A percentile compares a stretch with the other conserved stretches of the same genome.
phyloP scores from a whole-genome alignment of 2,888 invertebrate genomes.

The Cryptophagus acutangulus region DNA sequence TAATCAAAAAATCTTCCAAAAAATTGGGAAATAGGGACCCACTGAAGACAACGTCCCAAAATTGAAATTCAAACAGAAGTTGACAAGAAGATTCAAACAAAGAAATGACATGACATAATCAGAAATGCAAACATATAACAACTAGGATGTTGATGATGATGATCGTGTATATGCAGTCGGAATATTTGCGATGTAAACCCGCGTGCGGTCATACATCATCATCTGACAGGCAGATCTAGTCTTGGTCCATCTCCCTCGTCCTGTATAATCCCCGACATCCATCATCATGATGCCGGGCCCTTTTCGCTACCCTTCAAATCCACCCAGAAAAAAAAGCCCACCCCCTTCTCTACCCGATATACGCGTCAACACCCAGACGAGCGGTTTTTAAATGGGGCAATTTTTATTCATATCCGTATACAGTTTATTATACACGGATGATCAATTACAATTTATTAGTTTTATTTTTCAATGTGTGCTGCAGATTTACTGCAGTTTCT shows the following conservation, averaged over 20 bases:
- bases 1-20: too few relatives aligned
- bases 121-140: too few relatives aligned
- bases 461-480: constrained; percentile 1
- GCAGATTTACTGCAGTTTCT: background rate
- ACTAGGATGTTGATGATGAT: too few relatives aligned
- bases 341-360: background rate
- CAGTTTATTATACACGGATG: constrained; percentile 32
- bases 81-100: too few relatives aligned
- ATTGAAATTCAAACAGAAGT: too few relatives aligned
- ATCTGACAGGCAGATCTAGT: constrained; percentile 43
- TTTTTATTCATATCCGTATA: constrained; percentile 33
- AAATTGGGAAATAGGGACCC: too few relatives aligned
- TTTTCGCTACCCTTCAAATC: constrained; percentile 24
- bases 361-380: constrained; percentile 25
- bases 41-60: too few relatives aligned
- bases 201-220: constrained; percentile 42
- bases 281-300: constrained; percentile 34
- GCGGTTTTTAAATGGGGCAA: constrained; percentile 29
- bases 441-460: constrained; percentile 32
- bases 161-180: constrained; percentile 8
- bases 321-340: constrained; percentile 16
- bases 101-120: too few relatives aligned
- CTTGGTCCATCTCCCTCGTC: constrained; percentile 41
- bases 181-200: constrained; percentile 39
- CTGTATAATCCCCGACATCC: constrained; percentile 40